Base-by-base conservation (phyloP, 2,113 vertebrate species). In the Lipotes vexillifer region DNA sequence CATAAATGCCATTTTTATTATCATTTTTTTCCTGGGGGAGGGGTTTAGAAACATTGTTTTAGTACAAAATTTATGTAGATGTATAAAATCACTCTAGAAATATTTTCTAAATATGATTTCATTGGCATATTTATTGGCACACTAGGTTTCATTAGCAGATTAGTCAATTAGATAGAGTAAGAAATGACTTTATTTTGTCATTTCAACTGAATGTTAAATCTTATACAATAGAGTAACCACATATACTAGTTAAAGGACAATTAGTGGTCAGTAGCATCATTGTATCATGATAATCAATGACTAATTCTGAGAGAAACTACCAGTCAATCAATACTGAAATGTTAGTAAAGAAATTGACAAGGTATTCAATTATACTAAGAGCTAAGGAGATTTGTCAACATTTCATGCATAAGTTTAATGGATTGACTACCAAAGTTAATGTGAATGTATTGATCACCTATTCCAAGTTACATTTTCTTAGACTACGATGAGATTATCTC, bases 271-370 rank as follows among this genome's bases (percentile, higher is more conserved):
- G 2, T 27, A 61, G 3, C 31, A 68, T 87, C 31, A 57, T 6
- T 87, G 38, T 1, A 38, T 78, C 15, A 52, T 61, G 55, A 52
- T 88, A 88, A 88, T 91, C 93, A 93, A 85, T 84, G 41, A 46
- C n/a, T 52, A 88, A 61, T 83, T 94, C 68, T 72, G n/a, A 57
- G 18, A 87, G 61, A 74, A 94, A 72, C 38, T 87, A 59, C 27
- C 21, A 63, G 33, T 52, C 12, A 25, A 63, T 93, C 81, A 90
- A 88, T 44, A 88, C 31, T 84, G 49, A 90, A 55, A 84, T 88
- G 91, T 68, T 95, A 74, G 49, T 93, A 68, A 84, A 78, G 71
- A 84, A 88, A 90, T 88, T 88, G 75, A 84, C 52, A 85, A 59
- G 10, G 2, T 71, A 49, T 13, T 96, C 41, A 74, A 69, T 95